Evolutionary conservation across 2,888 invertebrate species (phyloP).

Genomic region (Cerceris ruficornis): DNA sequence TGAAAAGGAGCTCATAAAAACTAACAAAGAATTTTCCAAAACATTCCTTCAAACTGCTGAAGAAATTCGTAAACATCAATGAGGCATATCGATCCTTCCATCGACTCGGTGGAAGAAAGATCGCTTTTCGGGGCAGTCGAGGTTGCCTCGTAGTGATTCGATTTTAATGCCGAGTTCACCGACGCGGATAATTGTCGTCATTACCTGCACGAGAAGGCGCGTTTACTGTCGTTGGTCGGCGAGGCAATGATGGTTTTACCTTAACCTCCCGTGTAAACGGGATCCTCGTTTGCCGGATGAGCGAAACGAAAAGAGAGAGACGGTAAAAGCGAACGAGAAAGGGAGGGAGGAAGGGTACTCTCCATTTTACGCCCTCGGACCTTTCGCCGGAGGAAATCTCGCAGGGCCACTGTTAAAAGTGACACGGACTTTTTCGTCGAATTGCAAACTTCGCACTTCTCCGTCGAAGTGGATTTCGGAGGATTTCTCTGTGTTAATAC

Average conservation of each 20-base stretch:
- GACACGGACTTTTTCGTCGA: too few relatives aligned
- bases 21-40: background rate
- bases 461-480: too few relatives aligned
- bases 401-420: background rate
- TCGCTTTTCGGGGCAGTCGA: slow-evolving; percentile 28
- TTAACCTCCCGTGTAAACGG: slow-evolving; percentile 71
- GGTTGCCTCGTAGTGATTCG: slow-evolving; percentile 66
- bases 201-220: slow-evolving; percentile 67
- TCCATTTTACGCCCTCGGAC: background rate
- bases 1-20: background rate
- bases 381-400: background rate
- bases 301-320: background rate
- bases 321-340: background rate
- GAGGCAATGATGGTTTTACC: slow-evolving; percentile 67
- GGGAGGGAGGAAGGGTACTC: background rate
- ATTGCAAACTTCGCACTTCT: too few relatives aligned
- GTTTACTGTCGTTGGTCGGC: slow-evolving; percentile 68
- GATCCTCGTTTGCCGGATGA: slow-evolving; percentile 68
- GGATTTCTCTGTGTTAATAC: too few relatives aligned
- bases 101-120: background rate
- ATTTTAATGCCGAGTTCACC: slow-evolving; percentile 76
- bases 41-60: too few relatives aligned
- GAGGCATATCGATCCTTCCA: too few relatives aligned
- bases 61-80: too few relatives aligned
- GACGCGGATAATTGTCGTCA: slow-evolving; percentile 74